Evolutionary conservation across 30 jellyfish, hydroid and myxozoan genomes (phyloP).

Genomic region (Haliclystus octoradiatus): DNA sequence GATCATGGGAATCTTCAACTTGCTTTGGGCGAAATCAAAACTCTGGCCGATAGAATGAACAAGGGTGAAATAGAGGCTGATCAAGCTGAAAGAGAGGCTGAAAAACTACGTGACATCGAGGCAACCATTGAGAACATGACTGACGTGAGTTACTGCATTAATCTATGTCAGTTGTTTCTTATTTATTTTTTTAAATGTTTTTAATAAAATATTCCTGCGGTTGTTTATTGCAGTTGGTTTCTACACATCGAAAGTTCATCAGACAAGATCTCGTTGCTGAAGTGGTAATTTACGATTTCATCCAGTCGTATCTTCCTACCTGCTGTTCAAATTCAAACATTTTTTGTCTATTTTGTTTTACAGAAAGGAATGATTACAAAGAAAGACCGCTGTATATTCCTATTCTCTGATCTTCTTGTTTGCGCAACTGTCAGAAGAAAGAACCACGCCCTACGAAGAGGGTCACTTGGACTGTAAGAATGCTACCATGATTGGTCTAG

Average conservation of each 20-base stretch:
- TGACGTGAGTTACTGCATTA: constrained; percentile 33
- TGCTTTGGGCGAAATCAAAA: constrained; percentile 85
- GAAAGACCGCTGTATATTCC: constrained; percentile 87
- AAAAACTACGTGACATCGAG: constrained; percentile 85
- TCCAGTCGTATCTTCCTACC: neutral
- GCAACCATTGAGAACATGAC: constrained; percentile 86
- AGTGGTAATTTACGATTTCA: constrained; percentile 31
- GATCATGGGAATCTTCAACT: constrained; percentile 76
- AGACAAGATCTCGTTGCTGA: constrained; percentile 98
- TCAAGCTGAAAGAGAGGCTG: constrained; percentile 98
- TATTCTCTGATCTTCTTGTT: constrained; percentile 93
- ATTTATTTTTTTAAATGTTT: neutral
- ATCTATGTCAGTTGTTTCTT: neutral
- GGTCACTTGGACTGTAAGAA: constrained; percentile 80
- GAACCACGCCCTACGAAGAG: constrained; percentile 74
- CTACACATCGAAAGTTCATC: constrained; percentile 66
- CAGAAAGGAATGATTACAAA: constrained; percentile 83
- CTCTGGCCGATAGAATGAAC: constrained; percentile 96
- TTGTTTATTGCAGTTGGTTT: constrained; percentile 43
- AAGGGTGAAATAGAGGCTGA: constrained; percentile 99
- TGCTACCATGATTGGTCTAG: neutral
- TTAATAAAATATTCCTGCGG: neutral
- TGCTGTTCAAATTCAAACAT: neutral
- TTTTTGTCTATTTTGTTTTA: neutral
- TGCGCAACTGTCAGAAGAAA: constrained; percentile 94